These are phyloP conservation scores for Choreutis nemorana DNA, from an alignment of 2,888 invertebrate species.

Conservation along the genomic window DNA sequence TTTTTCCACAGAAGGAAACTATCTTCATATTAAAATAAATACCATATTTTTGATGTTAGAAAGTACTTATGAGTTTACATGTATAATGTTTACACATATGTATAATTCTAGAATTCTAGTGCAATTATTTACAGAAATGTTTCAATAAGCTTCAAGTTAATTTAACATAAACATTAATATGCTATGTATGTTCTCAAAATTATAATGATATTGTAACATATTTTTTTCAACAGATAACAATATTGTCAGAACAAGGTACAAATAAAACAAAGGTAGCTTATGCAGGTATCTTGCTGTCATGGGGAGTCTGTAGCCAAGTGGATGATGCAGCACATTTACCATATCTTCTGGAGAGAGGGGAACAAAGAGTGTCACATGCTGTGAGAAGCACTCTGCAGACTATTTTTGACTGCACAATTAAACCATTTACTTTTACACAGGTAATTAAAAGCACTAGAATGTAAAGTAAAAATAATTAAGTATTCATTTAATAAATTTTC, in stretches of 20 bases:
- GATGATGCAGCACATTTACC: conserved; percentile 40
- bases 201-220: conserved; percentile 1
- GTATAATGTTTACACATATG: no score
- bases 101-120: no score
- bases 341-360: conserved; percentile 51
- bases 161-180: no score
- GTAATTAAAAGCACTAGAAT: conserved; percentile 18
- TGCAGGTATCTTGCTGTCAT: conserved; percentile 39
- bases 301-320: conserved; percentile 33
- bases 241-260: conserved; percentile 26
- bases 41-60: no score
- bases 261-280: conserved; percentile 33
- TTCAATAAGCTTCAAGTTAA: no score
- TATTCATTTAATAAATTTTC: not conserved
- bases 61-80: no score
- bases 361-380: conserved; percentile 30
- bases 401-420: conserved; percentile 56
- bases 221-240: conserved; percentile 31
- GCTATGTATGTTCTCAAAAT: no score
- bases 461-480: no score
- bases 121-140: not conserved
- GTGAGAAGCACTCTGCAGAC: conserved; percentile 38
- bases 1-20: no score
- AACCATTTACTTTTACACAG: conserved; percentile 44
- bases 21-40: no score